Base-by-base conservation (phyloP, 2,797 vertebrate genomes). In the Sebastes wilsoni region DNA sequence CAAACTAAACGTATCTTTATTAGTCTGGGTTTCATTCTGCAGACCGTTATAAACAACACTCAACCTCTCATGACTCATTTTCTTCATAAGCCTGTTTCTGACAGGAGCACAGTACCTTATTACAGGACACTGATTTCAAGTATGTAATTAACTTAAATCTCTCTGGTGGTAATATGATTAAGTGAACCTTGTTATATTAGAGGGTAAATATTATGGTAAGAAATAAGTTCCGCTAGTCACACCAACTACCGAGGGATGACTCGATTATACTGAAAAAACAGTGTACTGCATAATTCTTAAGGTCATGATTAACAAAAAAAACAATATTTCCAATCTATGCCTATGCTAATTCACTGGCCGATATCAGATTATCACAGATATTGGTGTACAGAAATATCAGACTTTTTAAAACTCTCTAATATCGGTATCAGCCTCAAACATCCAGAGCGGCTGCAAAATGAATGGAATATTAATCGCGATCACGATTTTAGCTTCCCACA, bases 1-100 rank as follows among this genome's bases (percentile, higher is more conserved):
- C 75, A 36, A 2, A 68, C 72, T 62, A 62, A 84, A 81, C 12
- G 1, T 5, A 42, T 79, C 49, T 87, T 87, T 81, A 84, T 85
- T 86, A 52, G 71, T 85, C 83, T 71, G 75, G 20, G 30, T 28
- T 78, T 75, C 25, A 58, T 49, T 79, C 70, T 80, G 61, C 11
- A 67, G 38, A 79, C 60, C 18, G 46, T 62, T 20, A 62, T 18
- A 66, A 69, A 67, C 12, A 71, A 49, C n/a, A 71, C 1, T 62
- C 13, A 49, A 49, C n/a, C 66, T 52, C 36, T 66, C 60, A 32
- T 9, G 25, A 74, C 46, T 68, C 8, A 42, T 56, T 68, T 54
- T 20, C 16, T 32, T 62, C 1, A 69, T 49, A 10, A 22, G 52
- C 13, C 60, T 49, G 28, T 42, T 85, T 74, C 52, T 55, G n/a